Evolutionary conservation across 2,888 invertebrate species (phyloP), one percentile per base, ranked within the genome.

Genomic region (Apantesis nais): DNA sequence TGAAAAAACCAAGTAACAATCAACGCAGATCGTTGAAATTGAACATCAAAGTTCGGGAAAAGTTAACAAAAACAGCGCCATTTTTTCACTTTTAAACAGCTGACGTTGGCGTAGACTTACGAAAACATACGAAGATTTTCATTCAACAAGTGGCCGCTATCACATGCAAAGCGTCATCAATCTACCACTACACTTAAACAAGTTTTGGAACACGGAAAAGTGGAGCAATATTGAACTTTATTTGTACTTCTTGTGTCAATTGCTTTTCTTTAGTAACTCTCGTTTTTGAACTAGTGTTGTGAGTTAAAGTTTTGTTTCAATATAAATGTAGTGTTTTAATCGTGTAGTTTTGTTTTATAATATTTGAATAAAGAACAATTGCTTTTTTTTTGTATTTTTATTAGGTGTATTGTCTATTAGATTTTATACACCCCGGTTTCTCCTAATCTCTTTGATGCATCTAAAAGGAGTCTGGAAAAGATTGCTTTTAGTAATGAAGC

Each of bases 81-180:
- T 90, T 90, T 91, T 90, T 88, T 78, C 79, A 78, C 82, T 73
- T 77, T 78, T 77, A 78, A 80, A 83, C 86, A 86, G 85, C 83
- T 87, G 87, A 82, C 81, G 81, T 80, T 82, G 85, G 84, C 85
- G 85, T 86, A 78, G 76, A 82, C 89, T 89, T 88, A 89, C 89
- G 91, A 92, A 92, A 92, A 91, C 89, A 89, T 84, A 89, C 89
- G 87, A 92, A 93, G 92, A 92, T 91, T 90, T 90, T 85, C 87
- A 89, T 89, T 91, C 93, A 93, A 93, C 93, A 94, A 92, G 93
- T 94, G 93, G 90, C 80, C 83, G 85, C 82, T 88, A 82, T 82
- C 74, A 80, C 81, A 85, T 84, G 85, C 83, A 83, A 85, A 85
- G 83, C 85, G 83, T 85, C 85, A 89, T 86, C 86, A 83, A 86